A percentile compares a stretch with the other conserved stretches of the same genome.
Conservation (phyloP, 2,113 vertebrate species). For the Mixornis gularis region DNA sequence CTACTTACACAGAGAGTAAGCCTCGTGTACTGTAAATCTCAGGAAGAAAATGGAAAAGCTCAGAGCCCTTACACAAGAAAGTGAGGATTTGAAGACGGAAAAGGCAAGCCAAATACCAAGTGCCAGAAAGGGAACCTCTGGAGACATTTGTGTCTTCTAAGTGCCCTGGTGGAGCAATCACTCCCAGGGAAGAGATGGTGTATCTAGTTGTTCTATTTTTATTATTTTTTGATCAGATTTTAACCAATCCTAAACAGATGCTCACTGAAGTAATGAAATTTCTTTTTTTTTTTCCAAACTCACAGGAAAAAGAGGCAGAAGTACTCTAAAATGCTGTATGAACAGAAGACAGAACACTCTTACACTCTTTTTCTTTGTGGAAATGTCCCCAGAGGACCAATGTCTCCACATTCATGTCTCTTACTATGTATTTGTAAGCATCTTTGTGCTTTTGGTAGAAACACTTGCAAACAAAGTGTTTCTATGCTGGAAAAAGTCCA, state of each 20-base stretch:
- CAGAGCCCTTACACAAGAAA: not conserved
- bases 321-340: not conserved
- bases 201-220: not conserved
- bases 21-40: not conserved
- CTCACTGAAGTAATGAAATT: not conserved
- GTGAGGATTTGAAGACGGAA: not conserved
- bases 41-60: not conserved
- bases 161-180: not conserved
- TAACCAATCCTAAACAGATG: not conserved
- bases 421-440: not conserved
- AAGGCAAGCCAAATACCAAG: not conserved
- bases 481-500: not conserved
- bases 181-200: not conserved
- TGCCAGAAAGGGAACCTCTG: not conserved
- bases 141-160: not conserved
- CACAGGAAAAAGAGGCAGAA: not conserved
- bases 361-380: not conserved
- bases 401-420: not conserved
- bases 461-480: not conserved
- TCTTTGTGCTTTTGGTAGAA: not conserved
- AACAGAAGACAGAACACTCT: not conserved
- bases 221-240: not conserved
- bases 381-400: not conserved
- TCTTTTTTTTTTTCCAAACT: not conserved
- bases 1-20: not conserved